Percentiles rank a stretch among this genome's conserved stretches.
Evolutionary conservation across 2,113 vertebrate species (phyloP).

Genomic region (Chionodraco myersi): DNA sequence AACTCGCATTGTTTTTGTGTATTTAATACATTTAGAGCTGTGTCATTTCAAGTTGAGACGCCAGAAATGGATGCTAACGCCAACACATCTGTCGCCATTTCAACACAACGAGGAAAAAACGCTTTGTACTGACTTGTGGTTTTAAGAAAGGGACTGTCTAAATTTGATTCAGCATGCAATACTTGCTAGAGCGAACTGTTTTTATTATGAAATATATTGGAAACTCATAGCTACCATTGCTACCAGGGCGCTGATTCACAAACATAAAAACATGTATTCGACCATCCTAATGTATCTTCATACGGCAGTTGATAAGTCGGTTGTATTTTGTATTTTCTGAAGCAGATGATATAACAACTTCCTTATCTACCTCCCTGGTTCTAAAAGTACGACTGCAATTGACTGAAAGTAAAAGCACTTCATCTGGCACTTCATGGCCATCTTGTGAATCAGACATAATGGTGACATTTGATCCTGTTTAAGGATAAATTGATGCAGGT

Average conservation of each 20-base stretch:
- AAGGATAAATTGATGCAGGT: neutral
- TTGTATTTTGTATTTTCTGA: neutral
- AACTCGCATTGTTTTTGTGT: neutral
- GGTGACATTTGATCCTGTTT: too few relatives aligned
- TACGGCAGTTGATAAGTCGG: neutral
- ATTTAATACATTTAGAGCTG: neutral
- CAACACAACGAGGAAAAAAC: neutral
- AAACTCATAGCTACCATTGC: neutral
- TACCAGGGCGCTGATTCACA: neutral
- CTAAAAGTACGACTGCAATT: too few relatives aligned
- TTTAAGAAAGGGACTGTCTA: neutral
- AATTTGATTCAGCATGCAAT: neutral
- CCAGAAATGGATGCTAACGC: neutral
- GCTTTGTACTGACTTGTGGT: neutral
- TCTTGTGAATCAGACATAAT: neutral
- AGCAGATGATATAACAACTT: neutral
- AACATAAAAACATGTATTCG: neutral
- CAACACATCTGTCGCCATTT: constrained; percentile 8
- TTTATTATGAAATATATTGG: neutral
- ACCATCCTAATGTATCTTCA: neutral
- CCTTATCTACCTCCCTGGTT: neutral
- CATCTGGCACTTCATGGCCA: neutral
- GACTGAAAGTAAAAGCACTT: neutral
- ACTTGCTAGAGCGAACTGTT: neutral
- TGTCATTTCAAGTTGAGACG: neutral